Evolutionary conservation across 2,888 invertebrate species (phyloP).

Genomic region (Eilema caniola): DNA sequence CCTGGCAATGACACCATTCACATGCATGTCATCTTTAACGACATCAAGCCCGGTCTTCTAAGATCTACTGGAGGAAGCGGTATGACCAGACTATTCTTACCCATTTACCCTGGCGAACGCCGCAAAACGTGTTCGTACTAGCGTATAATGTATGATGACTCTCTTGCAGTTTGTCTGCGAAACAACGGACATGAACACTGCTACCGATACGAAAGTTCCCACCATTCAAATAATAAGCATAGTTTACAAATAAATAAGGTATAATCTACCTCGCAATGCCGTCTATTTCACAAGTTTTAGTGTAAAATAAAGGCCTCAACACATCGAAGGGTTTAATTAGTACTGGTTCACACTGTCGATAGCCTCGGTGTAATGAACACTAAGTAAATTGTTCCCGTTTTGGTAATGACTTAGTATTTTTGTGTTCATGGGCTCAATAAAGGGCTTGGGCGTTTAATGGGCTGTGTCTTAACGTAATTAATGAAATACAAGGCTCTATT

Average conservation of each 20-base stretch:
- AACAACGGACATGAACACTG: too few species aligned
- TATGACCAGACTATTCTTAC: too few species aligned
- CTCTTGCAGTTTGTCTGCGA: too few species aligned
- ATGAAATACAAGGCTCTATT: too few species aligned
- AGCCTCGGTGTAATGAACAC: slow-evolving; percentile 53
- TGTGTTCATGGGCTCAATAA: slow-evolving; percentile 29
- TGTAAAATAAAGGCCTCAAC: slow-evolving; percentile 65
- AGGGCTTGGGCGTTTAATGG: slow-evolving; percentile 10
- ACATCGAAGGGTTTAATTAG: slow-evolving; percentile 67
- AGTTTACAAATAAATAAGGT: neutral
- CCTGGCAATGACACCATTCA: too few species aligned
- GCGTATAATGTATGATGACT: too few species aligned
- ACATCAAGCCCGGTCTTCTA: too few species aligned
- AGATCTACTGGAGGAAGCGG: too few species aligned
- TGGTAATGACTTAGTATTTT: slow-evolving; percentile 53
- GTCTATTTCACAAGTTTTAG: slow-evolving; percentile 32
- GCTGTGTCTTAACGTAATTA: neutral
- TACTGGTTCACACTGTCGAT: slow-evolving; percentile 55
- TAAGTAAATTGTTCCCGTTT: slow-evolving; percentile 60
- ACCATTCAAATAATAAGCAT: neutral
- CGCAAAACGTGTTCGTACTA: too few species aligned
- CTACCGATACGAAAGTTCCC: too few species aligned
- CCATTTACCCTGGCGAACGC: too few species aligned
- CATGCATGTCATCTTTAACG: too few species aligned
- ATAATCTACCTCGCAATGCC: neutral